Evolutionary conservation across 2,113 vertebrate species (phyloP).

Genomic region (Aix galericulata): DNA sequence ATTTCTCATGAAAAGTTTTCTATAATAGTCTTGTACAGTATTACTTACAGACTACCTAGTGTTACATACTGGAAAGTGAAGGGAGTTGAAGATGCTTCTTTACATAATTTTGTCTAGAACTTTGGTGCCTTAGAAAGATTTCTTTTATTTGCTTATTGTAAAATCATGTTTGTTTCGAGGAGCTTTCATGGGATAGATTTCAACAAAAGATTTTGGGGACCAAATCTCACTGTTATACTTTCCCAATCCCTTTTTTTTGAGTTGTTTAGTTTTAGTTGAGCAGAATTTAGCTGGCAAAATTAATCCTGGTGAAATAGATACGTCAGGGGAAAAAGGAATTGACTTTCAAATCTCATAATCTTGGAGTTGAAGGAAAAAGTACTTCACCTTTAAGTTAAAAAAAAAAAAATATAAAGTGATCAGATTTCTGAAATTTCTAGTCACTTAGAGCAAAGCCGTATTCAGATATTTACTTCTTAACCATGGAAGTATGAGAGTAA

Average conservation of each 20-base stretch:
- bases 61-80: background rate
- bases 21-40: background rate
- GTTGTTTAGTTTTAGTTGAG: background rate
- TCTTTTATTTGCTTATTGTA: background rate
- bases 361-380: background rate
- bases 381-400: background rate
- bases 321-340: background rate
- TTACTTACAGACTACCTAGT: background rate
- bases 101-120: background rate
- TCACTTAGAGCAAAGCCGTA: background rate
- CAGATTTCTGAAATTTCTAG: background rate
- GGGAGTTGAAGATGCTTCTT: background rate
- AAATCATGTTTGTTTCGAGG: background rate
- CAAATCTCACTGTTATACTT: background rate
- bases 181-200: background rate
- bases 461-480: background rate
- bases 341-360: background rate
- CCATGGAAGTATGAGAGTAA: background rate
- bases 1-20: background rate
- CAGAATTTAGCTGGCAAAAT: background rate
- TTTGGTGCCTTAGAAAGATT: background rate
- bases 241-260: background rate
- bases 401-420: background rate
- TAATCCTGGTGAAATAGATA: background rate
- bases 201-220: background rate